A percentile compares a stretch with the other conserved stretches of the same genome.
phyloP scores from a whole-genome alignment of 2,113 vertebrate genomes.

The Helogale parvula region DNA sequence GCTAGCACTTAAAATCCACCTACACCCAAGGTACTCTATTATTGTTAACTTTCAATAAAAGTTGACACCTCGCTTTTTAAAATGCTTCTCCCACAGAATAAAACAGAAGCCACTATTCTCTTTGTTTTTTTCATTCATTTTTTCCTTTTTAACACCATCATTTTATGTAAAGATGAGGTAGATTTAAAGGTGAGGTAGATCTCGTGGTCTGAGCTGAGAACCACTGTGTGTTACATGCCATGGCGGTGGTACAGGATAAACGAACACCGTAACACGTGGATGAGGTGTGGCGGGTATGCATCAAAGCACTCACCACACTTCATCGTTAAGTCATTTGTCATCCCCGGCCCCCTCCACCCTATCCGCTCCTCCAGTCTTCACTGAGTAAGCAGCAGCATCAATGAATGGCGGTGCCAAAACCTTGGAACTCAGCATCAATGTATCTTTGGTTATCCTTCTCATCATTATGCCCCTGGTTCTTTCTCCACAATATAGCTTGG shows the following conservation, averaged over 20 bases:
- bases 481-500: background rate
- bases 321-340: background rate
- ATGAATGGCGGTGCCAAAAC: background rate
- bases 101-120: background rate
- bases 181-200: too few relatives aligned
- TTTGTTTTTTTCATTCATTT: background rate
- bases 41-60: background rate
- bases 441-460: background rate
- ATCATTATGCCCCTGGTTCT: background rate
- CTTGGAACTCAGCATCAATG: rapidly evolving
- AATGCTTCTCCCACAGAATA: background rate
- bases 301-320: rapidly evolving
- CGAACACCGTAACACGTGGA: rapidly evolving
- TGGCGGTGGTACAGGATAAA: background rate
- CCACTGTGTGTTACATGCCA: background rate
- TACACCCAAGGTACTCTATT: background rate
- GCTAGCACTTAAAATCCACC: background rate
- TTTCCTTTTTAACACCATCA: background rate
- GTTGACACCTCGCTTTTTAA: background rate
- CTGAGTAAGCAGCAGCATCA: background rate
- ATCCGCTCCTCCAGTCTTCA: background rate
- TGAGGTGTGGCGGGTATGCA: rapidly evolving
- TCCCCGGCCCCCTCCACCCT: background rate
- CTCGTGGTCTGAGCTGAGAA: background rate
- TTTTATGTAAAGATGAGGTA: background rate